phyloP scores from a whole-genome alignment of 2,113 vertebrate genomes.

The Phaethon lepturus region DNA sequence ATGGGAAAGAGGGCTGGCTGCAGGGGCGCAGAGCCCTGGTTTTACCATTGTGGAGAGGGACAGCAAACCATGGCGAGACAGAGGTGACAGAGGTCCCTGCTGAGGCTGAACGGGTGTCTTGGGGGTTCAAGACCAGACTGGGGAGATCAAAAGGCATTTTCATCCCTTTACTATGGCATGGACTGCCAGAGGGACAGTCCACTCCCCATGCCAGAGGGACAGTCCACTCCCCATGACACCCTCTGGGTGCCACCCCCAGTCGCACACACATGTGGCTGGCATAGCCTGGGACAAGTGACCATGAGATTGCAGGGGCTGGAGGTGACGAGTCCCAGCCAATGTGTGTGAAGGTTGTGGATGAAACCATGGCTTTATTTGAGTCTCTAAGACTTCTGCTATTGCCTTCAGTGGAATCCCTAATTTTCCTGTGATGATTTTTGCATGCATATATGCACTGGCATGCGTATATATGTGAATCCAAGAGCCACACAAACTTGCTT shows the following conservation, averaged over 20 bases:
- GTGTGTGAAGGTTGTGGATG: neutral
- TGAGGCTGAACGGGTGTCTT: neutral
- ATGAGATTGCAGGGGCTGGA: neutral
- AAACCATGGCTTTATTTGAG: neutral
- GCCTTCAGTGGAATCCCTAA: neutral
- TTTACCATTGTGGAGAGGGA: neutral
- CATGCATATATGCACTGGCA: neutral
- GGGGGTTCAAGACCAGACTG: neutral
- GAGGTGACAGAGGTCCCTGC: neutral
- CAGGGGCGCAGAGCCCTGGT: fast-evolving
- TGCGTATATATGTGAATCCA: neutral
- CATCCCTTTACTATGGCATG: neutral
- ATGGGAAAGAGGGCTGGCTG: neutral
- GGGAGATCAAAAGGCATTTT: neutral
- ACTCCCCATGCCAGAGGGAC: no score
- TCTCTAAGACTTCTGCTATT: neutral
- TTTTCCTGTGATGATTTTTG: neutral
- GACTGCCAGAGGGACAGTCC: neutral
- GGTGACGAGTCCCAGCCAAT: neutral
- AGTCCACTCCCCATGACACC: fast-evolving
- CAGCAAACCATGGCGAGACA: fast-evolving
- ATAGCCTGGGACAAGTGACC: neutral
- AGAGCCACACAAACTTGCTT: neutral
- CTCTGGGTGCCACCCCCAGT: neutral
- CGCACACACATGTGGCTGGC: fast-evolving